A percentile compares a stretch with the other conserved stretches of the same genome.
Conservation (phyloP, 2,797 vertebrate species). For the Typhlichthys subterraneus region DNA sequence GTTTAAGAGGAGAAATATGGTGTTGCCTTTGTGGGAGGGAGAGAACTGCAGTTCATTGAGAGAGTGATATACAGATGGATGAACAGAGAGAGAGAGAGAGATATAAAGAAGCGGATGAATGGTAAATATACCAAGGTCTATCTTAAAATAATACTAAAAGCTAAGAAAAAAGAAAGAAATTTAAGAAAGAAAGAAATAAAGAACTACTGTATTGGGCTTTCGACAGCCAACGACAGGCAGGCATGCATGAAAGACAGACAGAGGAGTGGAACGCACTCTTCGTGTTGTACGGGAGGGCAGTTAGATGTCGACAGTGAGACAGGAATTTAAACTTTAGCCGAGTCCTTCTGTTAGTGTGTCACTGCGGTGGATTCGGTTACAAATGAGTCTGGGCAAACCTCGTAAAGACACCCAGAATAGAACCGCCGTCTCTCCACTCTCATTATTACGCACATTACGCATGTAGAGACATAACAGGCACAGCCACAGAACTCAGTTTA, state of each 20-base stretch:
- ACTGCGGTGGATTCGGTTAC: constrained; percentile 62
- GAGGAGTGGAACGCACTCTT: constrained; percentile 3
- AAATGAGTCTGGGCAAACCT: constrained; percentile 72
- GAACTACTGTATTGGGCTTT: background rate
- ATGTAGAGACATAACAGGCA: constrained; percentile 14
- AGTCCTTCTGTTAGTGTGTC: constrained; percentile 36
- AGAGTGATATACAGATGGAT: constrained; percentile 70
- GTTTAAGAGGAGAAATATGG: constrained; percentile 76
- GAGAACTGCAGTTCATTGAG: constrained; percentile 74
- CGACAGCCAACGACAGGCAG: background rate
- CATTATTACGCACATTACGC: constrained; percentile 55
- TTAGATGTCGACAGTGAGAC: constrained; percentile 32
- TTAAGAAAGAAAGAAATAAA: background rate
- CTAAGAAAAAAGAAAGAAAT: background rate
- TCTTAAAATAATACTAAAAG: background rate
- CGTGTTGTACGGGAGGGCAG: background rate
- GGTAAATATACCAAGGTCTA: background rate
- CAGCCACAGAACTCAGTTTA: background rate
- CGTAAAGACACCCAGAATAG: constrained; percentile 69
- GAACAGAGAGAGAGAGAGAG: constrained; percentile 65
- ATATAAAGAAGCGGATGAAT: constrained; percentile 14
- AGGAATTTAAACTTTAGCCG: constrained; percentile 39
- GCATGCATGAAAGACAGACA: background rate
- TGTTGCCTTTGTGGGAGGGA: constrained; percentile 76
- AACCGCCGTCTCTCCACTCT: constrained; percentile 60